Evolutionary conservation across 2,797 vertebrate genomes (phyloP).

Genomic region (Varecia variegata): DNA sequence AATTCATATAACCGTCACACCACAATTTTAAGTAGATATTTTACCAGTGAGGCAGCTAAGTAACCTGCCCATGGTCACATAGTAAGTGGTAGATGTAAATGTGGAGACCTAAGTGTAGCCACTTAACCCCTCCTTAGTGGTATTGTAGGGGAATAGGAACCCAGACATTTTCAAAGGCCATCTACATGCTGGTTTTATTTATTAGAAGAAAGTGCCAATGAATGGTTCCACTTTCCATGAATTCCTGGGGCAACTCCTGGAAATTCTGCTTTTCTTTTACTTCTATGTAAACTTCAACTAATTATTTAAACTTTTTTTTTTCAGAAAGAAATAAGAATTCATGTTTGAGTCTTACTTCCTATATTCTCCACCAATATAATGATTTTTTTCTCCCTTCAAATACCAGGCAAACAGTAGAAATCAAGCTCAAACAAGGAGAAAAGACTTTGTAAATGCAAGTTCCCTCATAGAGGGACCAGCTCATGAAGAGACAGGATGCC

Average conservation of each 20-base stretch:
- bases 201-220: background rate
- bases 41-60: background rate
- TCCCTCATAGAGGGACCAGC: background rate
- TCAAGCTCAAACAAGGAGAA: background rate
- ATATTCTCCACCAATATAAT: background rate
- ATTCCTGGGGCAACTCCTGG: constrained; percentile 1
- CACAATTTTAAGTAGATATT: background rate
- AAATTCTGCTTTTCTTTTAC: constrained; percentile 37
- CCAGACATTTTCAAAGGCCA: background rate
- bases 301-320: constrained; percentile 19
- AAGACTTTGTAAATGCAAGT: background rate
- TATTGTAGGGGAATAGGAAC: background rate
- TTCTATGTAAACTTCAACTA: background rate
- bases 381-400: background rate
- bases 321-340: constrained; percentile 41
- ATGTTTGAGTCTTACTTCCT: constrained; percentile 1
- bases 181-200: background rate
- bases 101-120: background rate
- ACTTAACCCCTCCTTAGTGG: background rate
- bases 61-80: background rate
- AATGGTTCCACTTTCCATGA: background rate
- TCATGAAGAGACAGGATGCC: background rate
- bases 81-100: background rate
- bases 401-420: background rate
- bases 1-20: background rate